Base-by-base conservation (phyloP, 2,888 invertebrate species). In the Agrypnus murinus region DNA sequence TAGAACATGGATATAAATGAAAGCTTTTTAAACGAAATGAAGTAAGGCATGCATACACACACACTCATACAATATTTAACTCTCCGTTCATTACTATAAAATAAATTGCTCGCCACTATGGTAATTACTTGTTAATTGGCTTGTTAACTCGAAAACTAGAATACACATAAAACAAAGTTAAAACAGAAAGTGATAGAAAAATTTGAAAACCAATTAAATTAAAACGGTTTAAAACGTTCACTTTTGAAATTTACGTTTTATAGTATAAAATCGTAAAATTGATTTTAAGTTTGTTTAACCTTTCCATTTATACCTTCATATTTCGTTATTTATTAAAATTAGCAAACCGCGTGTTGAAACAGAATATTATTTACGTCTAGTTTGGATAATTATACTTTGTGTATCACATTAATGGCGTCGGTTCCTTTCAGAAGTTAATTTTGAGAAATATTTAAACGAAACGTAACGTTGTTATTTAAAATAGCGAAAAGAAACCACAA, bases 41-140 rank as follows among this genome's bases (percentile, higher is more conserved):
- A 34, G 38, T 36, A 36, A 55, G 10, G 36, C 38, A 3, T 25
- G 5, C n/a, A n/a, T 25, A 5, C 5, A 3, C 25, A 25, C 5
- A 25, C 5, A 36, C 31, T 17, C n/a, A 48, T 48, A 17, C 19
- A 55, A 14, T 36, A 55, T 55, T 14, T 55, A 55, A 10, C 48
- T 50, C 50, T 50, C 50, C 36, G 36, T 55, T 55, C 55, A 17
- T 36, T 55, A 55, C 55, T 38, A 36, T 38, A 55, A 55, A 55
- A 55, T 55, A 55, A 55, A 55, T 55, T 55, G n/a, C 55, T 9
- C 38, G 34, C 36, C 15, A 36, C 55, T 55, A 36, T 38, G 55
- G 55, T 55, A 55, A 55, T 55, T 55, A 55, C 55, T 55, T 55
- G 55, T 55, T 55, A 55, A 55, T 36, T 34, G 36, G 55, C 55